Evolutionary conservation across 2,888 invertebrate genomes (phyloP).

Genomic region (Drosophila prostipennis): DNA sequence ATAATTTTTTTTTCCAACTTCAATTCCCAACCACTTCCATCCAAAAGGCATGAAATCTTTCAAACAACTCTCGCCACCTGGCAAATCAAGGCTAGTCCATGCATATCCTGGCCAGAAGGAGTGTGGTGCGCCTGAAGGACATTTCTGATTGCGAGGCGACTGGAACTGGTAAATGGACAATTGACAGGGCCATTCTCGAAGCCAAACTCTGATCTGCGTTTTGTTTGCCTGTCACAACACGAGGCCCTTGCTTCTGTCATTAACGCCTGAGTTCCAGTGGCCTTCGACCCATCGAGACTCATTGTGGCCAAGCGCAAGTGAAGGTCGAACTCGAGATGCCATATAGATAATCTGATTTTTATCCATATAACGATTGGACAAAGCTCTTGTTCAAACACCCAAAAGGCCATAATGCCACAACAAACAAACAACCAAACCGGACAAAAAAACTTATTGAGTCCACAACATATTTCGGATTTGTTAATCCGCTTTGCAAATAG

Average conservation of each 20-base stretch:
- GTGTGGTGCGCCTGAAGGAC: not conserved
- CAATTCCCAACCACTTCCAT: not conserved
- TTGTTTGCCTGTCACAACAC: slow-evolving; percentile 67
- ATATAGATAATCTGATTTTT: slow-evolving; percentile 24
- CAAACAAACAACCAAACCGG: slow-evolving; percentile 8
- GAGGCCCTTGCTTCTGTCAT: slow-evolving; percentile 43
- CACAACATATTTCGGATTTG: slow-evolving; percentile 17
- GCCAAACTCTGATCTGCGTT: slow-evolving; percentile 43
- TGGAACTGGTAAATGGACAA: slow-evolving; percentile 22
- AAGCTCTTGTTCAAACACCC: slow-evolving; percentile 6
- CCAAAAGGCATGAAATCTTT: not conserved
- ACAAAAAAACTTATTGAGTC: slow-evolving; percentile 1
- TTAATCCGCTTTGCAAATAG: slow-evolving; percentile 26
- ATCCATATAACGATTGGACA: slow-evolving; percentile 18
- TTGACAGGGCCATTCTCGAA: slow-evolving; percentile 33
- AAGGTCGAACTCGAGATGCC: slow-evolving; percentile 10
- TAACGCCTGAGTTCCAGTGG: slow-evolving; percentile 57
- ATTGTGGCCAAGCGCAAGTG: slow-evolving; percentile 32
- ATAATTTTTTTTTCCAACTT: too few species aligned
- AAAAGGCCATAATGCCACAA: not conserved
- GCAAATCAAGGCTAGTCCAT: slow-evolving; percentile 7
- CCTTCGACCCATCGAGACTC: slow-evolving; percentile 55
- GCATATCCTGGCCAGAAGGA: slow-evolving; percentile 9
- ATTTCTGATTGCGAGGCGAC: not conserved
- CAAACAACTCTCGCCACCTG: slow-evolving; percentile 9